Percentiles rank a stretch among this genome's conserved stretches.
phyloP scores from a whole-genome alignment of 2,113 vertebrate species.

The Laticauda laticaudata region DNA sequence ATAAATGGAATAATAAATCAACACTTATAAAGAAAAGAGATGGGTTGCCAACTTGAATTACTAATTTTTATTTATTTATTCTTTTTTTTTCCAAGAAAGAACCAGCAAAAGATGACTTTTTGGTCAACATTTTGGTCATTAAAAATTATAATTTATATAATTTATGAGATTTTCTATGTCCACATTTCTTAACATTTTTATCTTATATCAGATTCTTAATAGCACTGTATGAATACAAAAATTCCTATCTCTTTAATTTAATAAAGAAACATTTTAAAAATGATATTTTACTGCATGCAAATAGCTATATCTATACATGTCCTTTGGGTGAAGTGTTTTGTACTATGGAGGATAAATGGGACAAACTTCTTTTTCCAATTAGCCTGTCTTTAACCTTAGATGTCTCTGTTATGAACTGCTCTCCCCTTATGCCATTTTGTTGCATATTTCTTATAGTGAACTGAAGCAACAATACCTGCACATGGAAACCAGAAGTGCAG shows the following conservation, averaged over 20 bases:
- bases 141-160: too few species aligned
- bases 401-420: too few species aligned
- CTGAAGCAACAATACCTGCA: too few species aligned
- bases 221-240: background rate
- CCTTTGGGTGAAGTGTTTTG: background rate
- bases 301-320: background rate
- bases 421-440: too few species aligned
- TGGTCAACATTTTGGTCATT: background rate
- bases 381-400: too few species aligned
- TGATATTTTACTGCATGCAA: background rate
- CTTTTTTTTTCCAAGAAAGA: background rate
- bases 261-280: background rate
- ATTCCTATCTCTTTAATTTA: background rate
- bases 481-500: too few species aligned
- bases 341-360: too few species aligned
- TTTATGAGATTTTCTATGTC: background rate
- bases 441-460: background rate
- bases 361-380: too few species aligned
- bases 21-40: too few species aligned
- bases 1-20: too few species aligned
- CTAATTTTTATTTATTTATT: background rate
- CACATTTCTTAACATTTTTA: background rate
- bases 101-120: background rate
- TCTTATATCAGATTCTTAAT: background rate
- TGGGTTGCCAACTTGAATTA: too few species aligned